phyloP scores from a whole-genome alignment of 92 coral and sea anemone genomes.

The Plumapathes pennacea region DNA sequence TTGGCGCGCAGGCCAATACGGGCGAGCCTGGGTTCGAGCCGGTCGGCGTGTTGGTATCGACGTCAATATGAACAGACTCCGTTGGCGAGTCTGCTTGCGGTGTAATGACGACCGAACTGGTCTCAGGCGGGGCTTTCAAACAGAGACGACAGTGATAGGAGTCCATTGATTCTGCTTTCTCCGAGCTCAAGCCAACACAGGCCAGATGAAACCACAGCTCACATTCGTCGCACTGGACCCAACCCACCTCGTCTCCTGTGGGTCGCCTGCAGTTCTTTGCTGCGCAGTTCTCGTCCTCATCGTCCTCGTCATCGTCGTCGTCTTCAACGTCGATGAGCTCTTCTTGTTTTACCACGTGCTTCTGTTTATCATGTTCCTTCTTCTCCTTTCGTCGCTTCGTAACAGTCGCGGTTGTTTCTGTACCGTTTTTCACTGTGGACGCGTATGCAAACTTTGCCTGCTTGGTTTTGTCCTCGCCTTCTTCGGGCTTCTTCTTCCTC shows the following conservation, averaged over 20 bases:
- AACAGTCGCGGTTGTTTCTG: slow-evolving; percentile 25
- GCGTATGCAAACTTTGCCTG: slow-evolving; percentile 26
- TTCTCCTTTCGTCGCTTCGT: slow-evolving; percentile 66
- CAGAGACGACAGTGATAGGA: slow-evolving; percentile 83
- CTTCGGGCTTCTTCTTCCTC: slow-evolving; percentile 83
- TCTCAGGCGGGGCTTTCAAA: slow-evolving; percentile 28
- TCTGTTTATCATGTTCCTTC: slow-evolving; percentile 51
- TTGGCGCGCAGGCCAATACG: no score
- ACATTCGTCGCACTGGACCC: slow-evolving; percentile 98
- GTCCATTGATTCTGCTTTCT: slow-evolving; percentile 88
- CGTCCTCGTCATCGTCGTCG: slow-evolving; percentile 80
- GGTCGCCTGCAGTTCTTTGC: slow-evolving; percentile 86
- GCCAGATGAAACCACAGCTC: slow-evolving; percentile 90
- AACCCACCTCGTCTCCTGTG: slow-evolving; percentile 93
- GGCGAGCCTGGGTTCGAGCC: slow-evolving; percentile 17
- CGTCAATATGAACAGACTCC: slow-evolving; percentile 93
- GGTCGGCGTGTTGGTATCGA: slow-evolving; percentile 88
- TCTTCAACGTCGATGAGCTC: slow-evolving; percentile 70
- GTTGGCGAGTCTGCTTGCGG: slow-evolving; percentile 70
- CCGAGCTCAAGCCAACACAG: slow-evolving; percentile 82
- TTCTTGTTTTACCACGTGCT: slow-evolving; percentile 49
- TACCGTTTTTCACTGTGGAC: slow-evolving; percentile 23
- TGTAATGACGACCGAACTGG: slow-evolving; percentile 56
- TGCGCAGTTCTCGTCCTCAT: slow-evolving; percentile 88
- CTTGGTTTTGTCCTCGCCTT: slow-evolving; percentile 58